Percentiles rank a stretch among this genome's conserved stretches.
These are phyloP conservation scores for Tryphoninae sp. DNA, from an alignment of 2,888 invertebrate genomes.

Conservation along the genomic window DNA sequence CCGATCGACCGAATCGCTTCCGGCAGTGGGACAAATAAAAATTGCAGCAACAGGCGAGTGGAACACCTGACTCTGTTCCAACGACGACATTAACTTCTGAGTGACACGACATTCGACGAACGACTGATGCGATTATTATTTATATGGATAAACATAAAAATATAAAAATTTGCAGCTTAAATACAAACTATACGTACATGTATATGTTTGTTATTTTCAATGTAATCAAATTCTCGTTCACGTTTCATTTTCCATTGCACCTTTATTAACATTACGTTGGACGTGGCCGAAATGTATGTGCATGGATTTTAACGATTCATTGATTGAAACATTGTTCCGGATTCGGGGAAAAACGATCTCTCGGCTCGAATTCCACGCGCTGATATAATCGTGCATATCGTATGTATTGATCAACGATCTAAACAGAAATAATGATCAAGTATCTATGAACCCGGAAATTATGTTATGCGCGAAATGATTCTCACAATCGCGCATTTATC, in stretches of 20 bases:
- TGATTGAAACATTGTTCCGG: neutral
- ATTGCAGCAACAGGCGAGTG: slow-evolving; percentile 27
- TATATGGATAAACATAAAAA: neutral
- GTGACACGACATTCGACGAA: slow-evolving; percentile 11
- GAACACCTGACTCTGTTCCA: slow-evolving; percentile 11
- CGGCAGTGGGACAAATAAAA: slow-evolving; percentile 24
- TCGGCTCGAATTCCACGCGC: neutral
- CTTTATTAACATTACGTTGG: slow-evolving; percentile 15
- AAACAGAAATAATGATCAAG: slow-evolving; percentile 44
- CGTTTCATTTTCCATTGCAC: slow-evolving; percentile 12
- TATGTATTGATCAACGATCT: slow-evolving; percentile 12
- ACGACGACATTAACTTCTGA: slow-evolving; percentile 4
- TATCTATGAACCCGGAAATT: slow-evolving; percentile 36
- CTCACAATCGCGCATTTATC: neutral
- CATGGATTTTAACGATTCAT: slow-evolving; percentile 11
- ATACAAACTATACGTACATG: neutral
- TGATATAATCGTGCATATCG: slow-evolving; percentile 12
- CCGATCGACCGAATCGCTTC: slow-evolving; percentile 17
- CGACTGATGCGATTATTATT: neutral
- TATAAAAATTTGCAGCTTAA: too few relatives aligned
- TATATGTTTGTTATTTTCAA: slow-evolving; percentile 5
- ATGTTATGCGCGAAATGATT: neutral
- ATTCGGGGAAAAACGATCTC: neutral
- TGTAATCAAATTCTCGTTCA: neutral
- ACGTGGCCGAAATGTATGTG: neutral